These are phyloP conservation scores for Teleogryllus oceanicus DNA, from an alignment of 2,888 invertebrate genomes.

Conservation along the genomic window DNA sequence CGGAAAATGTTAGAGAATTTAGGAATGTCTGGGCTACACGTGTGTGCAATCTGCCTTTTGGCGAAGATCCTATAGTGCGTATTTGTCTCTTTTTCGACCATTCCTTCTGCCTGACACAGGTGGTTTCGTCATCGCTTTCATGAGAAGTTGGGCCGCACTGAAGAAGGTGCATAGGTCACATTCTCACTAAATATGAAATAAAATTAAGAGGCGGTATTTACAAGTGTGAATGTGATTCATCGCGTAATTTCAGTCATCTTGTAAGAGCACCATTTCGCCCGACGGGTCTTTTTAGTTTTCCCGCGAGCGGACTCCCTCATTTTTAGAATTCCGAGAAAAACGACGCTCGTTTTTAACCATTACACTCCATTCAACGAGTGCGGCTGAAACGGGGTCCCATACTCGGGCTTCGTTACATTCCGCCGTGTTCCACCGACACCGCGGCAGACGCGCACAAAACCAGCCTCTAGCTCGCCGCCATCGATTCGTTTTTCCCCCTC, in stretches of 20 bases:
- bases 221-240: constrained; percentile 5
- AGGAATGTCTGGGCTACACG: too few relatives aligned
- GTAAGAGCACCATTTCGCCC: background rate
- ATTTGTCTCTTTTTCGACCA: too few relatives aligned
- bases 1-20: too few relatives aligned
- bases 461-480: background rate
- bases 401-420: background rate
- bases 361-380: background rate
- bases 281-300: background rate
- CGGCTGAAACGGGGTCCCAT: background rate
- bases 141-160: too few relatives aligned
- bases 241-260: background rate
- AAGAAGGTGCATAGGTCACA: background rate
- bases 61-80: too few relatives aligned
- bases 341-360: background rate
- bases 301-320: background rate
- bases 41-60: too few relatives aligned
- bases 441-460: background rate
- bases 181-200: background rate
- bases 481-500: background rate
- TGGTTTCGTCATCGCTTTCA: too few relatives aligned
- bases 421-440: background rate
- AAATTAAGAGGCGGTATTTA: background rate
- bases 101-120: too few relatives aligned
- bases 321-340: constrained; percentile 3